phyloP scores from a whole-genome alignment of 2,113 vertebrate genomes.

The Cairina moschata region DNA sequence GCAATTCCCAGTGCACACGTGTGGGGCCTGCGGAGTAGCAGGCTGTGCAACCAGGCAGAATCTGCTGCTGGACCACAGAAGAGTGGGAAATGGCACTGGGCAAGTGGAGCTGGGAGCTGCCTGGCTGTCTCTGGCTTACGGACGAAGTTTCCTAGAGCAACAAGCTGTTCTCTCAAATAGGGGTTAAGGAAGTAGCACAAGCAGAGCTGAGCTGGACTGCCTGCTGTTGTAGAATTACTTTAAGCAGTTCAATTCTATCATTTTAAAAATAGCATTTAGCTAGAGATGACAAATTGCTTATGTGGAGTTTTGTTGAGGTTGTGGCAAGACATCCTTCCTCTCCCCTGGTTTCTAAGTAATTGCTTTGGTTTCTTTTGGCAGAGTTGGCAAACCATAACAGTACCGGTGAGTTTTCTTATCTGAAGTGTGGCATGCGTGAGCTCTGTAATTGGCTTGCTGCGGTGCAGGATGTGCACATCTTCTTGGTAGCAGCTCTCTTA shows the following conservation, averaged over 20 bases:
- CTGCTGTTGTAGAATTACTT: background rate
- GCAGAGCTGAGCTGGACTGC: background rate
- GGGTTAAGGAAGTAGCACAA: background rate
- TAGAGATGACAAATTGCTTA: background rate
- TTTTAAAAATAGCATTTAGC: background rate
- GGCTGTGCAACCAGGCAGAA: rapidly evolving
- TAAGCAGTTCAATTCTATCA: background rate
- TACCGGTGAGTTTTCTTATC: background rate
- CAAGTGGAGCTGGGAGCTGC: no score
- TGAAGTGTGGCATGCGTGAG: background rate
- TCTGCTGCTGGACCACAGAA: rapidly evolving
- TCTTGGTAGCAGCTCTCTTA: background rate
- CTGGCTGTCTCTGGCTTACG: background rate
- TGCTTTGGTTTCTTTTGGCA: background rate
- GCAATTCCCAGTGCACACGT: rapidly evolving
- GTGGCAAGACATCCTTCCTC: background rate
- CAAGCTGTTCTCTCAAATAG: background rate
- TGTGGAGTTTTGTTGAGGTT: background rate
- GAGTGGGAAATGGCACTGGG: background rate
- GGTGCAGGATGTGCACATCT: no score
- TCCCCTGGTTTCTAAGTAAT: background rate
- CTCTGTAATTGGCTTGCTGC: background rate
- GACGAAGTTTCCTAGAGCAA: background rate
- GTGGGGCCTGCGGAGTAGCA: background rate
- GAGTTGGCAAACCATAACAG: background rate